Percentiles rank a stretch among this genome's conserved stretches.
Conservation (phyloP, 2,888 invertebrate genomes). For the Tryphoninae sp. region DNA sequence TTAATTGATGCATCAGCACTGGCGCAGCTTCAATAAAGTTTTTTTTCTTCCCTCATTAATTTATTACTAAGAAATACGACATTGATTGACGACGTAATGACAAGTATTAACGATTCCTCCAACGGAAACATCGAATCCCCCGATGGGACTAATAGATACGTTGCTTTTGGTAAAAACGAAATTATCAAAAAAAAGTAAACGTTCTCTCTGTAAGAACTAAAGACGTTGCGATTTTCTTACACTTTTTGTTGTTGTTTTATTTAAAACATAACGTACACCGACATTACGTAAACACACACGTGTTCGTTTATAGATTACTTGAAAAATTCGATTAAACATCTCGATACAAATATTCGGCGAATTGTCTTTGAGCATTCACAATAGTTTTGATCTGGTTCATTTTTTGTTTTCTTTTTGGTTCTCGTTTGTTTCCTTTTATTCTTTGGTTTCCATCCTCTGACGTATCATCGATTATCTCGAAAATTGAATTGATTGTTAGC, state of each 20-base stretch:
- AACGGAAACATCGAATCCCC: too few species aligned
- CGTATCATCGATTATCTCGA: slow-evolving; percentile 37
- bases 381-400: neutral
- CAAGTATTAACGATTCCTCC: too few species aligned
- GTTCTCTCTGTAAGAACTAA: neutral
- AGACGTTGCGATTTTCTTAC: slow-evolving; percentile 29
- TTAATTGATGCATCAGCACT: too few species aligned
- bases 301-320: slow-evolving; percentile 49
- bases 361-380: slow-evolving; percentile 54
- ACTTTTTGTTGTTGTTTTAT: slow-evolving; percentile 43
- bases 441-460: slow-evolving; percentile 16
- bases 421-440: slow-evolving; percentile 51
- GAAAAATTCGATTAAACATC: slow-evolving; percentile 54
- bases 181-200: neutral
- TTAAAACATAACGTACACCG: slow-evolving; percentile 50
- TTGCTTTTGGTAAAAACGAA: too few species aligned
- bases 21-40: too few species aligned
- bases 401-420: slow-evolving; percentile 42
- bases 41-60: too few species aligned
- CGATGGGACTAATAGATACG: too few species aligned
- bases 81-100: too few species aligned
- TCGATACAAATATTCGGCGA: slow-evolving; percentile 62
- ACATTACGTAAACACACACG: slow-evolving; percentile 46
- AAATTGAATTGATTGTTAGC: slow-evolving; percentile 18
- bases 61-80: too few species aligned